Evolutionary conservation across 2,797 vertebrate genomes (phyloP), one percentile per base, ranked within the genome.

Genomic region (Urocyon cinereoargenteus): DNA sequence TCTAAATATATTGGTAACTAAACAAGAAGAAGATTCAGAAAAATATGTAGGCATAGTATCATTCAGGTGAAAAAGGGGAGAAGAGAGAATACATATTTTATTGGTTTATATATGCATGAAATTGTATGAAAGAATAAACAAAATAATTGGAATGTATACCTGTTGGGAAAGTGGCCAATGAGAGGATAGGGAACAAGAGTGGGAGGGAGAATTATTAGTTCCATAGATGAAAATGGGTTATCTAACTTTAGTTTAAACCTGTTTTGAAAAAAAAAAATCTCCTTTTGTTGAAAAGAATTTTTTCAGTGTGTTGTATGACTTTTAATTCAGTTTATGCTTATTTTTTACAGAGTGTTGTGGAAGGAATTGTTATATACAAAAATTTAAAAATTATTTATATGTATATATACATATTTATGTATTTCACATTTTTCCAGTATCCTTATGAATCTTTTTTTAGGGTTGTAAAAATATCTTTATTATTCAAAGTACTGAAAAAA

Each of bases 251-350:
- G 34, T 55, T 86, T 88, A 34, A 94, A 87, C 72, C 78, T 91
- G 19, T 90, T 95, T 24, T 79, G 89, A 53, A 31, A 51, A 92
- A 77, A 77, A 90, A 45, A 40, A 21, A 45, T n/a, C 36, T 34
- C 26, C 24, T 64, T 89, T 95, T 95, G 57, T 86, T 94, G 64
- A n/a, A 92, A 90, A 92, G 22, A 24, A 5, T n/a, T 91, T 72
- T 87, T 57, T 96, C 49, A 94, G n/a, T 66, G 53, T 21, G 10
- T 88, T 26, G 8, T 68, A 62, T 94, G 79, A 68, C n/a, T 62
- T 77, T 97, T 93, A 92, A 86, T 87, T 94, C 34, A 84, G 19
- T 88, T 83, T 96, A 55, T 72, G 26, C 45, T 91, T 96, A 70
- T 84, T 96, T 95, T 92, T 94, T 11, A 73, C 40, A 75, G 0